Conservation (phyloP, 1,140 invertebrate genomes). For the Patella vulgata region DNA sequence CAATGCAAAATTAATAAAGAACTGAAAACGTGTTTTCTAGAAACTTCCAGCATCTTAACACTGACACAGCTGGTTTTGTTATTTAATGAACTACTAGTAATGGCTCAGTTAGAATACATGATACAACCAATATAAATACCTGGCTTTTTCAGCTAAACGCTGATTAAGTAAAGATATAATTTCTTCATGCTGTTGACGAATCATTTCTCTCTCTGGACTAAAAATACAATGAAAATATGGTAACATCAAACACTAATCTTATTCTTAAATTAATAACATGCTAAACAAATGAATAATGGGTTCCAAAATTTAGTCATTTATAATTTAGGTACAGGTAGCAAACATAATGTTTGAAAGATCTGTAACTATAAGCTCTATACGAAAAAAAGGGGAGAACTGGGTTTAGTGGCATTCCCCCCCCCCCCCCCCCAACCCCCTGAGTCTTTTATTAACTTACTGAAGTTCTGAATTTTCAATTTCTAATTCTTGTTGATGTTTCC, state of each 20-base stretch:
- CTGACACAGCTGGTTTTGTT: no score
- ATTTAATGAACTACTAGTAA: no score
- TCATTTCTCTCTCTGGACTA: slow-evolving; percentile 59
- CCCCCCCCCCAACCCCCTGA: no score
- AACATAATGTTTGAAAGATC: no score
- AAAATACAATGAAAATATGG: slow-evolving; percentile 16
- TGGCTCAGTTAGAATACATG: no score
- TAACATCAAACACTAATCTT: background rate
- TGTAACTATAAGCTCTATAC: no score
- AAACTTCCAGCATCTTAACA: no score
- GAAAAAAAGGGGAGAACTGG: no score
- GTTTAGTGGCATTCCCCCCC: no score
- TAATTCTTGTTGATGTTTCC: slow-evolving; percentile 44
- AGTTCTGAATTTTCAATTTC: slow-evolving; percentile 58
- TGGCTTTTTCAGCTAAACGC: slow-evolving; percentile 63
- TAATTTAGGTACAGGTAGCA: no score
- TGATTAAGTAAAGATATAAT: slow-evolving; percentile 63
- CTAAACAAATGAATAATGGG: background rate
- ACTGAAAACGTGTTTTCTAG: no score
- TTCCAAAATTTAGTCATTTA: background rate
- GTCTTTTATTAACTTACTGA: slow-evolving; percentile 44
- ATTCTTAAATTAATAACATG: background rate
- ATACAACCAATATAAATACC: slow-evolving; percentile 44
- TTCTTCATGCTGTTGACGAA: slow-evolving; percentile 60
- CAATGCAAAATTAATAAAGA: no score